Base-by-base conservation (phyloP, 2,113 vertebrate genomes). In the Gavialis gangeticus region DNA sequence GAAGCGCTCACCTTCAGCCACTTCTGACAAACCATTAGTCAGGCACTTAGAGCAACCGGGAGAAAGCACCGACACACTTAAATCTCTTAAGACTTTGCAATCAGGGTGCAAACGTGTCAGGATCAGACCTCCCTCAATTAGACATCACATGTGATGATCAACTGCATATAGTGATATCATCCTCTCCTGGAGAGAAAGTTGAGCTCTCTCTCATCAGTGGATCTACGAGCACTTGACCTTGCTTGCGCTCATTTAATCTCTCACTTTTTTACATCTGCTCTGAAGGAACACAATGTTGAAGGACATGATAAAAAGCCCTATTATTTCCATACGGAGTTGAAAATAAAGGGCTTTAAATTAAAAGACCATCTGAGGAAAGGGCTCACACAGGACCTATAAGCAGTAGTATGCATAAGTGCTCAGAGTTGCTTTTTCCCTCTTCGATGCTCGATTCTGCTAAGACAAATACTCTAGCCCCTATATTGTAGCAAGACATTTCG, bases 291-390 rank as follows among this genome's bases (percentile, higher is more conserved):
- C 30, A 5, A 34, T 93, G 75, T 5, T 75, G 85, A 96, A 92
- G 91, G 83, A 95, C 91, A 93, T 1, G 64, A 62, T 5, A 27
- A 92, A 25, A 58, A 75, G 79, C 12, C 64, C 58, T 88, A 96
- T 95, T 93, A 84, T 90, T 96, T 97, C 96, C 94, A 95, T 67
- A 85, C 92, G 94, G 34, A 24, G 60, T 82, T 84, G 71, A 75
- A 94, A 96, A 91, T 77, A 17, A 57, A 82, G 85, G 88, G 66
- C 55, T 79, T 67, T 78, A 59, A 30, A 63, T 73, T 87, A 75
- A 95, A 97, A 92, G 17, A 55, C 76, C 91, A 59, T 1, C 37
- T 5, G 62, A 94, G 91, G 87, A 88, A 82, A 80, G 82, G 64
- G 18, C 85, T 92, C 77, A n/a, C 58, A 17, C 30, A 80, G 66